Percentiles rank a stretch among this genome's conserved stretches.
Evolutionary conservation across 2,888 invertebrate genomes (phyloP).

Genomic region (Drosophila birchii): DNA sequence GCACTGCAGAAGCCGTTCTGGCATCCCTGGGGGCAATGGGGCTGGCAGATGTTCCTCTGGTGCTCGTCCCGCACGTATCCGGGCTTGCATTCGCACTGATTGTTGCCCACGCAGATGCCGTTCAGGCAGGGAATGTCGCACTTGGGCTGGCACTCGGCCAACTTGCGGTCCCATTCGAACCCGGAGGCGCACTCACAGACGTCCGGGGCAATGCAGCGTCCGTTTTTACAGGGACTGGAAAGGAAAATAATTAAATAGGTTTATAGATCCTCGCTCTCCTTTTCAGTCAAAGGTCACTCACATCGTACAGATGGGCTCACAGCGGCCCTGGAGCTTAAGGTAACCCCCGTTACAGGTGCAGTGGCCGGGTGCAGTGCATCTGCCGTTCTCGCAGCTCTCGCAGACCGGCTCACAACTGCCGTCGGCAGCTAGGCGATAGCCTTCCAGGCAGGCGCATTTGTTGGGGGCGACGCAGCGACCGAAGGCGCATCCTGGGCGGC

Average conservation of each 20-base stretch:
- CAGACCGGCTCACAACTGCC: slow-evolving; percentile 84
- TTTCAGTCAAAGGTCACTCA: slow-evolving; percentile 46
- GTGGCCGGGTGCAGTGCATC: slow-evolving; percentile 87
- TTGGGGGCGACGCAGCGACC: slow-evolving; percentile 80
- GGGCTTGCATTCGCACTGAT: slow-evolving; percentile 87
- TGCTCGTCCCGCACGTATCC: slow-evolving; percentile 85
- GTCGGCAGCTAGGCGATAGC: slow-evolving; percentile 68
- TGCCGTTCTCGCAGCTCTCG: slow-evolving; percentile 85
- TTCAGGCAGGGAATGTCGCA: slow-evolving; percentile 89
- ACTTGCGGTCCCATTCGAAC: slow-evolving; percentile 75
- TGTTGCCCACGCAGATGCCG: slow-evolving; percentile 88
- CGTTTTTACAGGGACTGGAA: slow-evolving; percentile 81
- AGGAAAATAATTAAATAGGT: background rate
- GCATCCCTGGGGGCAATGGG: slow-evolving; percentile 89
- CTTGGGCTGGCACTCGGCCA: slow-evolving; percentile 85
- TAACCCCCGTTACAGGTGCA: slow-evolving; percentile 87
- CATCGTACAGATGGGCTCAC: slow-evolving; percentile 83
- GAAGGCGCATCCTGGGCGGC: slow-evolving; percentile 79
- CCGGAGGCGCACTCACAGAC: slow-evolving; percentile 82
- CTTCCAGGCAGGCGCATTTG: slow-evolving; percentile 75
- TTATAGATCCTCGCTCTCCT: background rate
- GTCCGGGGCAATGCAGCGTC: slow-evolving; percentile 84
- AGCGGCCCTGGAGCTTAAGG: slow-evolving; percentile 83
- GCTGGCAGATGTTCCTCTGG: slow-evolving; percentile 85
- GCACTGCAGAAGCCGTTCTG: slow-evolving; percentile 90